Conservation (phyloP, 2,113 vertebrate species). For the Nibea albiflora region DNA sequence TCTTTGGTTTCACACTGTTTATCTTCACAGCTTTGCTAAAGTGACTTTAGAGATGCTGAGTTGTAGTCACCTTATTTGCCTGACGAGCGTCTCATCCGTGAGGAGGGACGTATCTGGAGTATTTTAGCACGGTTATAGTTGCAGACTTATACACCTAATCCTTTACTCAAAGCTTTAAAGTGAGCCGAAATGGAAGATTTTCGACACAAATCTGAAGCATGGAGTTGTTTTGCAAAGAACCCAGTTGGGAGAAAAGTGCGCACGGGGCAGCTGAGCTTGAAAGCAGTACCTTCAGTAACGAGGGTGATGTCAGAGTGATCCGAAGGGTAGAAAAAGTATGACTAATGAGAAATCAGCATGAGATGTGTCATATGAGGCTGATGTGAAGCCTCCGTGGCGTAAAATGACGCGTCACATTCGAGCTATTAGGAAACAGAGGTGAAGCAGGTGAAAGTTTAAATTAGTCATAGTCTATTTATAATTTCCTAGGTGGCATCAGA, state of each 20-base stretch:
- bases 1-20: slow-evolving; percentile 36
- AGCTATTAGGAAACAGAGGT: neutral
- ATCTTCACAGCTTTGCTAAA: slow-evolving; percentile 40
- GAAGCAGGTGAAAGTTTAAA: neutral
- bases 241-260: neutral
- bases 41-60: slow-evolving; percentile 21
- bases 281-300: slow-evolving; percentile 13
- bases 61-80: slow-evolving; percentile 39
- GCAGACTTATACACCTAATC: slow-evolving; percentile 54
- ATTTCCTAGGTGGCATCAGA: neutral
- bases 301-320: slow-evolving; percentile 3
- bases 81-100: slow-evolving; percentile 26
- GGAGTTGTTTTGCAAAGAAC: slow-evolving; percentile 27
- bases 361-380: slow-evolving; percentile 1
- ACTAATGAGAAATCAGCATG: slow-evolving; percentile 43
- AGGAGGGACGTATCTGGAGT: slow-evolving; percentile 12
- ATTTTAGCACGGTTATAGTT: slow-evolving; percentile 34
- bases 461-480: neutral
- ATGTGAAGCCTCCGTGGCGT: neutral
- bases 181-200: slow-evolving; percentile 20
- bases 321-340: slow-evolving; percentile 3
- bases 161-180: slow-evolving; percentile 36
- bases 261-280: neutral
- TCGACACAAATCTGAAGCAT: slow-evolving; percentile 10
- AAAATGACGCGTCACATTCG: neutral